Percentiles rank a stretch among this genome's conserved stretches.
phyloP scores from a whole-genome alignment of 1,140 invertebrate species.

The Saccostrea echinata region DNA sequence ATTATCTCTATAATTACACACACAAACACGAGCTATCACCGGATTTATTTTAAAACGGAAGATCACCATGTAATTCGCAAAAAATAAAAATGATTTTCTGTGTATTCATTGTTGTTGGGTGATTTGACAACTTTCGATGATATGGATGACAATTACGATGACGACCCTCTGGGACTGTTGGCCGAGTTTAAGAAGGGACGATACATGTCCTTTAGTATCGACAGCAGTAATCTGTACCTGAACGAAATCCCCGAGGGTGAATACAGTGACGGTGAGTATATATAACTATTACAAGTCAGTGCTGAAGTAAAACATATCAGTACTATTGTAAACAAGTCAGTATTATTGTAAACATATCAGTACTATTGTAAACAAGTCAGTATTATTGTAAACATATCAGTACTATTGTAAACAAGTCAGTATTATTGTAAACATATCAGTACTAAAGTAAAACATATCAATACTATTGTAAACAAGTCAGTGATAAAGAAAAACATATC shows the following conservation, averaged over 20 bases:
- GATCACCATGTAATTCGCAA: neutral
- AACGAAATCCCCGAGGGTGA: neutral
- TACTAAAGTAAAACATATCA: neutral
- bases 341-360: too few relatives aligned
- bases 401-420: neutral
- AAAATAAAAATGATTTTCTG: neutral
- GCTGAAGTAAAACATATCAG: too few relatives aligned
- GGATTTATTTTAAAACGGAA: neutral
- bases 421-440: neutral
- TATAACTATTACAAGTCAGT: neutral
- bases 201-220: conserved; percentile 17
- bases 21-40: neutral
- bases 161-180: neutral
- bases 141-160: conserved; percentile 12
- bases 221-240: conserved; percentile 1
- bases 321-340: too few relatives aligned
- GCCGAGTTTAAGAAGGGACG: conserved; percentile 33
- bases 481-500: too few relatives aligned
- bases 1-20: neutral
- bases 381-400: neutral
- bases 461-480: too few relatives aligned
- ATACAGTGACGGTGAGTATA: neutral
- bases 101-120: neutral
- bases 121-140: neutral
- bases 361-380: too few relatives aligned